Evolutionary conservation across 2,797 vertebrate species (phyloP).

Genomic region (Clamator glandarius): DNA sequence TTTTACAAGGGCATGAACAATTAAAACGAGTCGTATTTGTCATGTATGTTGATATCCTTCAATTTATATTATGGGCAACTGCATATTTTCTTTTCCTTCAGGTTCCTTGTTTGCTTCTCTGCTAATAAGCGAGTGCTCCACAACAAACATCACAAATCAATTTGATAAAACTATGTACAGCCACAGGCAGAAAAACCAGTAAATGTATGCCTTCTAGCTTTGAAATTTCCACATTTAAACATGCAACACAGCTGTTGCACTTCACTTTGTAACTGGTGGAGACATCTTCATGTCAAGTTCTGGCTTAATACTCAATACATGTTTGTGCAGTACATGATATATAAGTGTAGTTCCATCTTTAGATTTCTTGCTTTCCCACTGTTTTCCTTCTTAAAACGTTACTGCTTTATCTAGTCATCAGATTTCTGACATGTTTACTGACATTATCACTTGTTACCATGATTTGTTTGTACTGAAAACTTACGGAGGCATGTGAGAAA

Average conservation of each 20-base stretch:
- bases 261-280: rapidly evolving
- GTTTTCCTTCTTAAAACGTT: background rate
- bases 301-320: background rate
- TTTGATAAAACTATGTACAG: background rate
- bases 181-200: background rate
- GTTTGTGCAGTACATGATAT: background rate
- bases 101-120: background rate
- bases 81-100: too few relatives aligned
- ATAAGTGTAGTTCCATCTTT: background rate
- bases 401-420: background rate
- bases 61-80: too few relatives aligned
- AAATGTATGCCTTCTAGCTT: background rate
- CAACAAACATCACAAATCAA: background rate
- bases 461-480: background rate
- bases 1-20: too few relatives aligned
- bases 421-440: background rate
- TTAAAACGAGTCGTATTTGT: too few relatives aligned
- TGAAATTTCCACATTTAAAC: background rate
- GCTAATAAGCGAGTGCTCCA: background rate
- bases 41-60: too few relatives aligned
- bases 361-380: background rate
- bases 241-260: background rate
- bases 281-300: background rate
- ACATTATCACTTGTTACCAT: background rate
- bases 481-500: background rate